Percentiles rank a stretch among this genome's conserved stretches.
These are phyloP conservation scores for Empis stercorea DNA, from an alignment of 2,888 invertebrate species.

Conservation along the genomic window DNA sequence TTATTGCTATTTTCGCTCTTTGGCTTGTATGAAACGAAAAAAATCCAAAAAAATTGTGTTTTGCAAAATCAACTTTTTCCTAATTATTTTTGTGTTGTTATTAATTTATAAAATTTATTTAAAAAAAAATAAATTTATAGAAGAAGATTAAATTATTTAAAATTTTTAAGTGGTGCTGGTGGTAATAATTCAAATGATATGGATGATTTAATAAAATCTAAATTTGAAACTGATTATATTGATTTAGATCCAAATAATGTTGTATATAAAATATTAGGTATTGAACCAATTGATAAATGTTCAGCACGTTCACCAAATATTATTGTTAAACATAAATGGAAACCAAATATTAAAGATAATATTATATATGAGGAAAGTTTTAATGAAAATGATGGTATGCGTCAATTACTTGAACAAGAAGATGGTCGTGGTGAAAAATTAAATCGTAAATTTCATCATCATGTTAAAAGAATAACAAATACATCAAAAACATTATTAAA, in stretches of 20 bases:
- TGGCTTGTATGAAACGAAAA: too few relatives aligned
- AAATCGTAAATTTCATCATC: slow-evolving; percentile 40
- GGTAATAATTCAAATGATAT: slow-evolving; percentile 23
- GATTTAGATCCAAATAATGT: slow-evolving; percentile 11
- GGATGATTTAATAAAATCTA: slow-evolving; percentile 5
- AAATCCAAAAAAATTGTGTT: too few relatives aligned
- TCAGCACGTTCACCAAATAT: slow-evolving; percentile 15
- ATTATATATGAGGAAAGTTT: slow-evolving; percentile 19
- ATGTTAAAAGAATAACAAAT: slow-evolving; percentile 49
- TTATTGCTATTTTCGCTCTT: too few relatives aligned
- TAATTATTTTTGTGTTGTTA: too few relatives aligned
- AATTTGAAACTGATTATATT: slow-evolving; percentile 11
- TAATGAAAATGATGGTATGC: slow-evolving; percentile 31
- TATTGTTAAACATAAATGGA: slow-evolving; percentile 15
- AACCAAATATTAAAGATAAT: slow-evolving; percentile 13
- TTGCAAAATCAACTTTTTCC: too few relatives aligned
- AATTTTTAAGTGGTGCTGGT: slow-evolving; percentile 46
- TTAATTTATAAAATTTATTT: too few relatives aligned
- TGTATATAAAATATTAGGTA: slow-evolving; percentile 18
- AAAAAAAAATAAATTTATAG: too few relatives aligned
- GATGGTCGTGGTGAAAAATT: slow-evolving; percentile 42
- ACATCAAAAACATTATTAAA: slow-evolving; percentile 47
- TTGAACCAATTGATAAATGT: slow-evolving; percentile 19
- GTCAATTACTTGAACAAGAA: slow-evolving; percentile 42
- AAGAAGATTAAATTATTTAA: slow-evolving; percentile 40